These are phyloP conservation scores for Oncopodura yosiiana DNA, from an alignment of 1,140 invertebrate species.

Conservation along the genomic window DNA sequence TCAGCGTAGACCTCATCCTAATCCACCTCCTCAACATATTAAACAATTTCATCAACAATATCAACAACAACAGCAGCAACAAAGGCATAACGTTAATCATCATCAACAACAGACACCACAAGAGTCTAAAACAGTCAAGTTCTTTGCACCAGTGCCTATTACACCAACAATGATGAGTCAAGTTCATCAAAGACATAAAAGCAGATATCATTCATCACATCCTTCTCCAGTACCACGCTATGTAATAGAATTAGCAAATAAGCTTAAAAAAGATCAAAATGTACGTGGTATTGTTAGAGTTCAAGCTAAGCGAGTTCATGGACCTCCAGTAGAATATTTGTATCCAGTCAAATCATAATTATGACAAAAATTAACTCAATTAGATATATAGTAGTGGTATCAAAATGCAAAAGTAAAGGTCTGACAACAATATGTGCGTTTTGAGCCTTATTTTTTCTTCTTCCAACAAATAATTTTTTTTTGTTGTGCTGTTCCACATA, in stretches of 20 bases:
- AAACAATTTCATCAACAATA: too few species aligned
- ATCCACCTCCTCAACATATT: too few species aligned
- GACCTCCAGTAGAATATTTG: constrained; percentile 28
- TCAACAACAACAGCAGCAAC: too few species aligned
- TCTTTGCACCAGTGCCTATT: constrained; percentile 23
- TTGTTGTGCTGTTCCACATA: too few species aligned
- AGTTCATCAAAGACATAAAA: background rate
- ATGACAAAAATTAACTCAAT: background rate
- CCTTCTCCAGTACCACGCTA: constrained; percentile 25
- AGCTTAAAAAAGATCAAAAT: constrained; percentile 27
- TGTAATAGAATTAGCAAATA: constrained; percentile 31
- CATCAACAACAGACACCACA: background rate
- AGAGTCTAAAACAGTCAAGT: too few species aligned
- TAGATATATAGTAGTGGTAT: too few species aligned
- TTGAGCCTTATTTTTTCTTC: too few species aligned
- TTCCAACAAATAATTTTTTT: too few species aligned
- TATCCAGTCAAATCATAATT: constrained; percentile 24
- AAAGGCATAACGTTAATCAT: background rate
- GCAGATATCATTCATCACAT: background rate
- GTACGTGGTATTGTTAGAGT: constrained; percentile 33
- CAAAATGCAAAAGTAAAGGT: too few species aligned
- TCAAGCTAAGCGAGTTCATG: constrained; percentile 16
- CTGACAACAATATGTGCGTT: too few species aligned
- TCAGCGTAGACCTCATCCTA: too few species aligned
- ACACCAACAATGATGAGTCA: constrained; percentile 26